Evolutionary conservation across 2,797 vertebrate genomes (phyloP).

Genomic region (Manis javanica): DNA sequence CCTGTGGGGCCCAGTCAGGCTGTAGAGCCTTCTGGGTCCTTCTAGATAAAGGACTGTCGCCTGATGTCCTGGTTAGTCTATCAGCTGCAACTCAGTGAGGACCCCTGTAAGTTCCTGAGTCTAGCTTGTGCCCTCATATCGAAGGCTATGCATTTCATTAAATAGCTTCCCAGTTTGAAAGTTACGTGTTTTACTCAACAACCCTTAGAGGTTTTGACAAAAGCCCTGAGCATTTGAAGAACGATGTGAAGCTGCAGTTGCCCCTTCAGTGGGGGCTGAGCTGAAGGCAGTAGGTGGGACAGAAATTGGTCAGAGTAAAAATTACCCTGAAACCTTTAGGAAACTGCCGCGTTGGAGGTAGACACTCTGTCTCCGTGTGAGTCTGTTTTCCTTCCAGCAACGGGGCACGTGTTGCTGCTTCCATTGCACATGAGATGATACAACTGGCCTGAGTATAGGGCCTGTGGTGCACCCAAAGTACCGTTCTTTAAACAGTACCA

Average conservation of each 20-base stretch:
- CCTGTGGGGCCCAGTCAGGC: not conserved
- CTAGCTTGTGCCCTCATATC: not conserved
- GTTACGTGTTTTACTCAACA: not conserved
- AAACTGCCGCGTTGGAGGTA: not conserved
- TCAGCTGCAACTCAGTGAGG: not conserved
- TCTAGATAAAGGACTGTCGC: not conserved
- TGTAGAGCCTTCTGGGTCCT: not conserved
- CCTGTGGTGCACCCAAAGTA: too few relatives aligned
- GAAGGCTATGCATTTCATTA: not conserved
- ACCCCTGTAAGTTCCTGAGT: not conserved
- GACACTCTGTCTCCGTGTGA: accelerated
- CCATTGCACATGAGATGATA: accelerated
- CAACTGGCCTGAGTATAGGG: not conserved
- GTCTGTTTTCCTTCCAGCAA: not conserved
- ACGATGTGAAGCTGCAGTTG: not conserved
- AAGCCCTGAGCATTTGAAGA: not conserved
- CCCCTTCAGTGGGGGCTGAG: not conserved
- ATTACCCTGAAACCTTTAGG: not conserved
- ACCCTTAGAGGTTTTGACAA: not conserved
- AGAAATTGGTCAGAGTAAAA: not conserved
- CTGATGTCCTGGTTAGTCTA: accelerated
- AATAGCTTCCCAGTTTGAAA: not conserved
- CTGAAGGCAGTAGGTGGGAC: not conserved
- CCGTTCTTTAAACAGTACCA: not conserved
- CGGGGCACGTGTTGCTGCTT: not conserved